Base-by-base conservation (phyloP, 2,113 vertebrate genomes). In the Festucalex cinctus region DNA sequence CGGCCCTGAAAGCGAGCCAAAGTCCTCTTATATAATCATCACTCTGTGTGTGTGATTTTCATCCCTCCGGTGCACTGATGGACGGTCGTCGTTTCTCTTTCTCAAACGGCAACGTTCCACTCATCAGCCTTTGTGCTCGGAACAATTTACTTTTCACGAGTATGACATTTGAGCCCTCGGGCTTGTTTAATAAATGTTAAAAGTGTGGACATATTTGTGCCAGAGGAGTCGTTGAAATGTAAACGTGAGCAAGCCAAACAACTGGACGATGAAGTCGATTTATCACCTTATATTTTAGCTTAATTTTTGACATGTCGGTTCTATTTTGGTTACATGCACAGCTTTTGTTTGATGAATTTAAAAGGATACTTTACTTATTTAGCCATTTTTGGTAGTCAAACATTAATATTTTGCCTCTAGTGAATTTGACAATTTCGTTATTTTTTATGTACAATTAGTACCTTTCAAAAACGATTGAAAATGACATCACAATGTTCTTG, bases 1-100 rank as follows among this genome's bases (percentile, higher is more conserved):
- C 0, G 74, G 71, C 77, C 35, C 44, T 70, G 46, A 77, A 66
- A 73, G 59, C 86, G 84, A 79, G 86, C 86, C 80, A 85, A 62
- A 67, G 76, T 69, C 56, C 39, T 56, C 46, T 88, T 86, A 77
- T 26, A 66, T 81, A 86, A 89, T 26, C 46, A 89, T 26, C 46
- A 20, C 67, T 71, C 63, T 57, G 44, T 67, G 24, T 68, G 70
- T 64, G 74, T 69, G 68, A 67, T 66, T 64, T 80, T 66, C 63
- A 53, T 51, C 70, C 63, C 60, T 63, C 16, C 7, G 63, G 56
- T 61, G 37, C 69, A 35, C 63, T 66, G 24, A 41, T 63, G 60
- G 28, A 32, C 28, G 28, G 65, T 73, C 16, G 63, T 37, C 35
- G 68, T 32, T n/a, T 63, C 44, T 66, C 65, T 22, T n/a, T 66